These are phyloP conservation scores for Amphiura filiformis DNA, from an alignment of 35 echinoderm and acorn worm genomes.

Conservation along the genomic window DNA sequence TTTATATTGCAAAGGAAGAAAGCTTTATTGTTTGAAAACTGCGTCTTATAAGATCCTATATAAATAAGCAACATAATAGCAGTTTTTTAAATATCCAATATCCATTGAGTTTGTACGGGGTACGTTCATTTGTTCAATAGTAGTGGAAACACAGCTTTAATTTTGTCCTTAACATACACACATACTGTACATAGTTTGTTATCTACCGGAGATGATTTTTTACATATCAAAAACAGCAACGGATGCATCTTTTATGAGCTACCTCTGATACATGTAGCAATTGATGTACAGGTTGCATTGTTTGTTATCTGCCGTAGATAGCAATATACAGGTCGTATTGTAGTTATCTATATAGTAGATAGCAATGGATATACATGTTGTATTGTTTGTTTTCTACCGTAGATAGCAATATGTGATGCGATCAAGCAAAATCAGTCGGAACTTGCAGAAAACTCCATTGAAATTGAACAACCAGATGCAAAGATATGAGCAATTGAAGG, in stretches of 20 bases:
- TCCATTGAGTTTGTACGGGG: background rate
- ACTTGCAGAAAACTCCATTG: too few relatives aligned
- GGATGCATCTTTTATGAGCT: background rate
- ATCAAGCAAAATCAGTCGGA: too few relatives aligned
- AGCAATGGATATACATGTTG: too few relatives aligned
- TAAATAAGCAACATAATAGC: too few relatives aligned
- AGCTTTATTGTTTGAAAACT: too few relatives aligned
- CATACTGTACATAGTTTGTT: background rate
- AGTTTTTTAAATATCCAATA: too few relatives aligned
- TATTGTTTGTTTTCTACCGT: too few relatives aligned
- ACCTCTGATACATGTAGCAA: background rate
- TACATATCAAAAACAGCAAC: background rate
- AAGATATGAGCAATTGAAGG: too few relatives aligned
- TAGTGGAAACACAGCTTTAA: background rate
- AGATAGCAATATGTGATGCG: too few relatives aligned
- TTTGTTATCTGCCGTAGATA: background rate
- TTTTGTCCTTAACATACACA: background rate
- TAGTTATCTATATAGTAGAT: background rate
- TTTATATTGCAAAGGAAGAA: too few relatives aligned
- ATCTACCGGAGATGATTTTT: background rate
- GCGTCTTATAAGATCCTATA: too few relatives aligned
- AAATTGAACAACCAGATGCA: too few relatives aligned
- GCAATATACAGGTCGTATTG: background rate
- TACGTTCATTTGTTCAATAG: background rate
- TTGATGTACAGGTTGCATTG: background rate